These are phyloP conservation scores for Turritopsis dohrnii DNA, from an alignment of 30 jellyfish, hydroid and myxozoan genomes.

Conservation along the genomic window DNA sequence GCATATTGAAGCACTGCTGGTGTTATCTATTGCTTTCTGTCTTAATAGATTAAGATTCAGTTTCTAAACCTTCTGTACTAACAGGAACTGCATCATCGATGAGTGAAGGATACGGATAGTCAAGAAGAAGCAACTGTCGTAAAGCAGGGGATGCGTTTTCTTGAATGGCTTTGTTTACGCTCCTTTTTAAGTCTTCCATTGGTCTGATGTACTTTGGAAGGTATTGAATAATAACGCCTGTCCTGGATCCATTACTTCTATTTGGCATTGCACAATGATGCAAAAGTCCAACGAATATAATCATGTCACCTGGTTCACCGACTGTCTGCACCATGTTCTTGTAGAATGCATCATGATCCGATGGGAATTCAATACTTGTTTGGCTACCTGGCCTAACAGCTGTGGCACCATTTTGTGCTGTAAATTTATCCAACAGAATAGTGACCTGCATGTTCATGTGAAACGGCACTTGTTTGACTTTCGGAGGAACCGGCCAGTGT, in stretches of 20 bases:
- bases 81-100: slow-evolving; percentile 4
- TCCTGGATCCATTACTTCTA: slow-evolving; percentile 15
- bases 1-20: too few relatives aligned
- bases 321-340: slow-evolving; percentile 6
- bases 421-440: slow-evolving; percentile 18
- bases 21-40: not conserved
- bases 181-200: slow-evolving; percentile 19
- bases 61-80: slow-evolving; percentile 14
- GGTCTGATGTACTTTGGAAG: slow-evolving; percentile 19
- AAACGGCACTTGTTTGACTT: not conserved
- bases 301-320: slow-evolving; percentile 20
- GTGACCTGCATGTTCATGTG: slow-evolving; percentile 21
- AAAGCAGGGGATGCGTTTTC: not conserved
- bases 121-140: not conserved
- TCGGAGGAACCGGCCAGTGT: slow-evolving; percentile 17
- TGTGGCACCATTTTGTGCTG: slow-evolving; percentile 21
- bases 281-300: slow-evolving; percentile 15
- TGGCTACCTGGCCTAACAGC: slow-evolving; percentile 13
- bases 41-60: not conserved
- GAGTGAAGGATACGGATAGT: slow-evolving; percentile 10
- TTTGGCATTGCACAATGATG: slow-evolving; percentile 24
- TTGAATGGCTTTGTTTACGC: not conserved
- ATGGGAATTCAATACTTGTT: not conserved
- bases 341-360: slow-evolving; percentile 11
- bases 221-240: slow-evolving; percentile 20